Evolutionary conservation across 2,113 vertebrate genomes (phyloP).

Genomic region (Oncorhynchus keta): DNA sequence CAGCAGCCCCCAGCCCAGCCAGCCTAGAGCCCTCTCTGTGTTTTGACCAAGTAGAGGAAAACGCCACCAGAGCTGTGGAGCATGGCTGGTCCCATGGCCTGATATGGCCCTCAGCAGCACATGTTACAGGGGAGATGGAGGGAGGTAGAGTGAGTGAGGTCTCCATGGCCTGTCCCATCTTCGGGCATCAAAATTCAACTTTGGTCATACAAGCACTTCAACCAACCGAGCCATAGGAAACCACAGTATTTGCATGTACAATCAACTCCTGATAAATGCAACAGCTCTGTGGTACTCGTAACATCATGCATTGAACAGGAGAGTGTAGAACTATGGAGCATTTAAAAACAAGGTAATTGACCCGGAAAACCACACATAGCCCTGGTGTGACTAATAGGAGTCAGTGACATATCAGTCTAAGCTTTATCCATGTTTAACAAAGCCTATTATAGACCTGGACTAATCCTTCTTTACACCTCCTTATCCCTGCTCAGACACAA

Average conservation of each 20-base stretch:
- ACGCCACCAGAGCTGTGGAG: conserved; percentile 52
- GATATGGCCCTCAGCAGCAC: conserved; percentile 54
- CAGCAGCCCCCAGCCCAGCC: too few relatives aligned
- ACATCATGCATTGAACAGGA: neutral
- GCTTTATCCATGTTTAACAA: conserved; percentile 68
- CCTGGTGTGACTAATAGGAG: conserved; percentile 59
- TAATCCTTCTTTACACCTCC: conserved; percentile 67
- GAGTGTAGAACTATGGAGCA: neutral
- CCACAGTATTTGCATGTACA: too few relatives aligned
- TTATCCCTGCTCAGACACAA: conserved; percentile 56
- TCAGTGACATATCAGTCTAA: conserved; percentile 67
- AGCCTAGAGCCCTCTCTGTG: conserved; percentile 31
- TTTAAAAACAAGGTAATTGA: neutral
- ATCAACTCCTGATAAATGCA: too few relatives aligned
- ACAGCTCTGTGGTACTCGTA: neutral
- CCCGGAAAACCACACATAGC: neutral
- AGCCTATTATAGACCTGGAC: conserved; percentile 67
- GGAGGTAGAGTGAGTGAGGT: neutral
- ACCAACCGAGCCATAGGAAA: too few relatives aligned
- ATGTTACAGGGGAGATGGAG: conserved; percentile 12
- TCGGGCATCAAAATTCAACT: too few relatives aligned
- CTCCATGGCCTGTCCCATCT: neutral
- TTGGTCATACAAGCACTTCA: too few relatives aligned
- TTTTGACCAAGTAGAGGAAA: conserved; percentile 79
- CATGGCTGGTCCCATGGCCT: conserved; percentile 60